Evolutionary conservation across 1,140 invertebrate species (phyloP), one percentile per base, ranked within the genome.

Genomic region (Dendroctonus ponderosae): DNA sequence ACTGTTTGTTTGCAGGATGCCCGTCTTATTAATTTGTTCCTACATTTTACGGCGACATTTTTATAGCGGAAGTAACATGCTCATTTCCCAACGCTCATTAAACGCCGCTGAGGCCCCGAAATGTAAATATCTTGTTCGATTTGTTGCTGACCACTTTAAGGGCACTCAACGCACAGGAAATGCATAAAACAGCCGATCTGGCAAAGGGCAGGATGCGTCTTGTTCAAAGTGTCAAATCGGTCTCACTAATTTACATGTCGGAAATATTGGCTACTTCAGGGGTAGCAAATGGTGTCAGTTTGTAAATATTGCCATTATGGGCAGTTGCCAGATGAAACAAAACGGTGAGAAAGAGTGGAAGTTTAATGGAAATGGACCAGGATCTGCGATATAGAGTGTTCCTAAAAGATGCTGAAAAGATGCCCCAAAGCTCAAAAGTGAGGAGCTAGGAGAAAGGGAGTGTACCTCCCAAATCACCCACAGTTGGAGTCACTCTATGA

Each of bases 111-210:
- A 26, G 26, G 8, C 43, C 43, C 38, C 8, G 41, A 60, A 60
- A 60, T 60, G 46, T 60, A 60, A 60, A 60, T 60, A 38, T 60
- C 58, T 7, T 46, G 58, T 60, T 49, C 43, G 58, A 60, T 60
- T 60, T 60, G 58, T 60, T 38, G 43, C 26, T 49, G 58, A 49
- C 43, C 54, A 57, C 54, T 57, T 57, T n/a, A 57, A 57, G 14
- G 7, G 8, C 15, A 53, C 52, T 53, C 52, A 53, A 53, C 4
- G 46, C 44, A 60, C 58, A 46, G 58, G 58, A 60, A 60, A 60
- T 44, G 26, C 58, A 60, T 60, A 60, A 60, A 60, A 60, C 7
- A 26, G 43, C 6, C 43, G 8, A 11, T 60, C 5, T 48, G 39
- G 58, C 3, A 60, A 60, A 49, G 14, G 56, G 39, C 58, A 60